Conservation (phyloP, 2,113 vertebrate species). For the Melanerpes aurifrons region DNA sequence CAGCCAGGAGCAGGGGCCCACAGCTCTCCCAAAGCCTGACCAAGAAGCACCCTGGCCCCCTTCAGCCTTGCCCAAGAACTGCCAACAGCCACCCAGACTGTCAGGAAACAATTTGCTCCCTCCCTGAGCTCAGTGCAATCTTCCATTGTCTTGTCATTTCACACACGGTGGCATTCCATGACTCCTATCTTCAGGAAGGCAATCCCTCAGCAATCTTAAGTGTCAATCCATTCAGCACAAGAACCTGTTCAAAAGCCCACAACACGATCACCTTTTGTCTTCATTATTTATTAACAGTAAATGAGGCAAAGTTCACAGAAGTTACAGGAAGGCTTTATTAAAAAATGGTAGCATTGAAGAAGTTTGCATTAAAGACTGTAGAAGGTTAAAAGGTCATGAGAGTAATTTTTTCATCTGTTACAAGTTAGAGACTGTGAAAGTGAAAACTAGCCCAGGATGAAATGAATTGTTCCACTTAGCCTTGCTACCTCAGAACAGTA, state of each 20-base stretch:
- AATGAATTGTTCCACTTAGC: neutral
- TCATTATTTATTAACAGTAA: constrained; percentile 23
- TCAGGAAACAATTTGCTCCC: neutral
- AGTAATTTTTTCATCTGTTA: neutral
- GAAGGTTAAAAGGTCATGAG: neutral
- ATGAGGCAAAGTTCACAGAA: neutral
- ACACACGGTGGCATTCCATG: neutral
- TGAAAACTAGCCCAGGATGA: neutral
- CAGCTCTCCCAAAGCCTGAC: neutral
- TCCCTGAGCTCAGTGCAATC: neutral
- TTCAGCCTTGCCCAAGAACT: neutral
- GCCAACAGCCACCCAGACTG: accelerated
- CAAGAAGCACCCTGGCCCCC: neutral
- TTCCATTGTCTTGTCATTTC: neutral
- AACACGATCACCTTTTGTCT: neutral
- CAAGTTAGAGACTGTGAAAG: neutral
- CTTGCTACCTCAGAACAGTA: neutral
- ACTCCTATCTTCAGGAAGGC: neutral
- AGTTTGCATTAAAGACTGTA: neutral
- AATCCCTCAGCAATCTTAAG: neutral
- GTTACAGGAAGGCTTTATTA: neutral
- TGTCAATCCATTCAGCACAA: neutral
- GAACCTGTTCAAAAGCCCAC: neutral
- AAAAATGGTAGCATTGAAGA: neutral
- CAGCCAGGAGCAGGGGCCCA: neutral